Percentiles rank a stretch among this genome's conserved stretches.
phyloP scores from a whole-genome alignment of 2,888 invertebrate genomes.

The Euproctis similis region DNA sequence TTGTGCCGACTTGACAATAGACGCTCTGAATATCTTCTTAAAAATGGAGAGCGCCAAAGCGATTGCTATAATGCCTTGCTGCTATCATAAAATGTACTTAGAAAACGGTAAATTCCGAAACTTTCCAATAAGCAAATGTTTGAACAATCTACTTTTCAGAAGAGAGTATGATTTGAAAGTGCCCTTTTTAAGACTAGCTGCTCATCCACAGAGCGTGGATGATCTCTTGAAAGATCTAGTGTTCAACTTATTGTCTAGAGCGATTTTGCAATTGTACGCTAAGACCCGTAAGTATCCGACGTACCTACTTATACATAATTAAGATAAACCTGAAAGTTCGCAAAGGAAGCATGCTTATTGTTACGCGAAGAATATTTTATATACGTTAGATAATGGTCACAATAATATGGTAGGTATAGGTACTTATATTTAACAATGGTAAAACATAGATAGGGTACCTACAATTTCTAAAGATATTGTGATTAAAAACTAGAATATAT shows the following conservation, averaged over 20 bases:
- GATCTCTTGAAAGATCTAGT: slow-evolving; percentile 67
- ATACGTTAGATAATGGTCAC: too few species aligned
- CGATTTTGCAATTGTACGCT: slow-evolving; percentile 78
- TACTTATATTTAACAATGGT: too few species aligned
- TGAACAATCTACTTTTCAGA: slow-evolving; percentile 50
- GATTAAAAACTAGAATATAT: too few species aligned
- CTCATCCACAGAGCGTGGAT: slow-evolving; percentile 78
- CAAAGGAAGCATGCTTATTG: not conserved
- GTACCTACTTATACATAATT: not conserved
- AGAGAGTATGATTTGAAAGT: slow-evolving; percentile 68
- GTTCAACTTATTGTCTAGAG: slow-evolving; percentile 76
- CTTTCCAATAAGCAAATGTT: slow-evolving; percentile 79
- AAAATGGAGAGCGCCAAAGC: slow-evolving; percentile 71
- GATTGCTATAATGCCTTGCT: slow-evolving; percentile 84
- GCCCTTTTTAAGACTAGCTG: slow-evolving; percentile 83
- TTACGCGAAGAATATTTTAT: too few species aligned
- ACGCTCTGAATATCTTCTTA: slow-evolving; percentile 79
- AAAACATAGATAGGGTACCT: too few species aligned
- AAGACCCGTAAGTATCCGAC: slow-evolving; percentile 62
- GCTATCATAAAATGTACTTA: slow-evolving; percentile 81
- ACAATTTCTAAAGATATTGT: too few species aligned
- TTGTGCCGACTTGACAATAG: slow-evolving; percentile 84
- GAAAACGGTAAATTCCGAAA: slow-evolving; percentile 63
- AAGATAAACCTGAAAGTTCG: not conserved
- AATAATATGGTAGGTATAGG: too few species aligned